Percentiles rank a stretch among this genome's conserved stretches.
These are phyloP conservation scores for Carassius gibelio DNA, from an alignment of 2,113 vertebrate genomes.

Conservation along the genomic window DNA sequence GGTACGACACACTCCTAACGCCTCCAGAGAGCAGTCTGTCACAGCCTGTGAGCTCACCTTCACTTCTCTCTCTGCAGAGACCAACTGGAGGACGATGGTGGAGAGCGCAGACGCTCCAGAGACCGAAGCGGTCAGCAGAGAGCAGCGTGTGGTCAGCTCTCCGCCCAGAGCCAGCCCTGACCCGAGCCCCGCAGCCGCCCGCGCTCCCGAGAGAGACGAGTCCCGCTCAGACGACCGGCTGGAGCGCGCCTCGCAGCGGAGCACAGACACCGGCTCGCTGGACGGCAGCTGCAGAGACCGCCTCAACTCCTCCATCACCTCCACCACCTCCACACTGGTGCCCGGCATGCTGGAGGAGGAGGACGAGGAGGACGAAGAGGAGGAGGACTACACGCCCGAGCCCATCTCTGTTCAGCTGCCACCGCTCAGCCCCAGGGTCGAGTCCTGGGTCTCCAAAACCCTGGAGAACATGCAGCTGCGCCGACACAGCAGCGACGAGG, in stretches of 20 bases:
- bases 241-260: slow-evolving; percentile 96
- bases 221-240: slow-evolving; percentile 87
- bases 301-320: slow-evolving; percentile 94
- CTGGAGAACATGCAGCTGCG: slow-evolving; percentile 95
- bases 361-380: slow-evolving; percentile 85
- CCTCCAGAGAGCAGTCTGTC: too few relatives aligned
- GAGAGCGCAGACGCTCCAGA: slow-evolving; percentile 91
- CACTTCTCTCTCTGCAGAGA: slow-evolving; percentile 76
- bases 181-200: neutral
- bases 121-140: slow-evolving; percentile 66
- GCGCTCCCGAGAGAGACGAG: slow-evolving; percentile 80
- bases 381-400: slow-evolving; percentile 88
- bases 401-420: slow-evolving; percentile 88
- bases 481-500: slow-evolving; percentile 84
- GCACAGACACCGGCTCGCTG: slow-evolving; percentile 93
- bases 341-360: slow-evolving; percentile 96
- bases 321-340: slow-evolving; percentile 95
- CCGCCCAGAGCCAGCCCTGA: slow-evolving; percentile 52
- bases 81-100: slow-evolving; percentile 98
- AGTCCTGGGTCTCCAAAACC: slow-evolving; percentile 96
- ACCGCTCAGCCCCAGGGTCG: slow-evolving; percentile 91
- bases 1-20: too few relatives aligned
- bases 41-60: too few relatives aligned
- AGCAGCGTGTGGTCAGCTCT: slow-evolving; percentile 49
- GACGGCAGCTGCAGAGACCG: slow-evolving; percentile 93